Percentiles rank a stretch among this genome's conserved stretches.
phyloP scores from a whole-genome alignment of 2,797 vertebrate species.

The Mallotus villosus region DNA sequence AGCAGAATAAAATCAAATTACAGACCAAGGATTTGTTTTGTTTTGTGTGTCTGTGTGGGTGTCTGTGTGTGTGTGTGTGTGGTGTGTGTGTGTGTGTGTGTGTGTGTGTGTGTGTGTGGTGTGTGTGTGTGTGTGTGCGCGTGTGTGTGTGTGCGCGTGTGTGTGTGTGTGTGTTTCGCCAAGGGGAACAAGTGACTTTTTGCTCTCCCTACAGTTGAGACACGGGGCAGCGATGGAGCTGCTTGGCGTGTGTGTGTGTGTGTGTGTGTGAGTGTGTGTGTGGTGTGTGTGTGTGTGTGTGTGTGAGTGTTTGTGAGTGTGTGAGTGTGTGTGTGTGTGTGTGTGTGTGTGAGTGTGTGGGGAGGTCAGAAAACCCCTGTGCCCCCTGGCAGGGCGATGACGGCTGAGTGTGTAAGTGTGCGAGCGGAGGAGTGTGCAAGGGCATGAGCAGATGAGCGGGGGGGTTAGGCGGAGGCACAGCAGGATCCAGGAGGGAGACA shows the following conservation, averaged over 20 bases:
- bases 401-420: conserved; percentile 8
- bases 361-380: conserved; percentile 41
- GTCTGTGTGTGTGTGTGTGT: not conserved
- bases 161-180: not conserved
- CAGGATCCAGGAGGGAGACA: not conserved
- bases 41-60: not conserved
- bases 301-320: no score
- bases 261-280: no score
- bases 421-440: conserved; percentile 1
- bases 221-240: conserved; percentile 18
- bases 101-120: not conserved
- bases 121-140: not conserved
- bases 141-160: not conserved
- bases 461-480: not conserved
- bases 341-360: no score
- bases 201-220: conserved; percentile 42
- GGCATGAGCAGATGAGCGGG: not conserved
- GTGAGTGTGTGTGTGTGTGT: no score
- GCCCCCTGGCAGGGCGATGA: conserved; percentile 30
- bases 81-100: not conserved
- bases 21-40: not conserved
- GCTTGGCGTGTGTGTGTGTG: no score
- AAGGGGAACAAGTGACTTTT: conserved; percentile 39
- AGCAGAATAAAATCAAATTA: not conserved
- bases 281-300: no score